Evolutionary conservation across 2,797 vertebrate genomes (phyloP).

Genomic region (Pogoniulus pusillus): DNA sequence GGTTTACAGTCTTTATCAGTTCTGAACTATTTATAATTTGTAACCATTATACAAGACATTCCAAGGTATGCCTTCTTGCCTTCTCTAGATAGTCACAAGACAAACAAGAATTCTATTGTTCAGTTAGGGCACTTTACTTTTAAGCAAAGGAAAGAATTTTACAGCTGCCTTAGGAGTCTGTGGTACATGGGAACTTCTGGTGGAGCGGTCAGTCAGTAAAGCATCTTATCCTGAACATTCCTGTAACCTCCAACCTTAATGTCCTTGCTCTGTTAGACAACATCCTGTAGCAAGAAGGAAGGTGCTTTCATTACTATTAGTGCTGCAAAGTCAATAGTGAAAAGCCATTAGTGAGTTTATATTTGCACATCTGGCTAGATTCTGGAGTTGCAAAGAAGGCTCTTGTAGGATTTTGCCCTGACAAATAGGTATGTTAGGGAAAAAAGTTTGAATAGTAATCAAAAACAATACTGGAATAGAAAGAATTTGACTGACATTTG

Average conservation of each 20-base stretch:
- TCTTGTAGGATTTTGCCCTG: background rate
- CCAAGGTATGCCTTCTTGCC: background rate
- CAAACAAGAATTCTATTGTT: background rate
- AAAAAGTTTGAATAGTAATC: background rate
- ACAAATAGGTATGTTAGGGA: background rate
- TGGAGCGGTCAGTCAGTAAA: background rate
- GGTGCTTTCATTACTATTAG: background rate
- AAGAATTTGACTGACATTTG: background rate
- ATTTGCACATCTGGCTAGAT: background rate
- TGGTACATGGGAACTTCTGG: background rate
- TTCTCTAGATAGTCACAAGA: background rate
- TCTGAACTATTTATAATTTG: background rate
- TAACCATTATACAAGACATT: background rate
- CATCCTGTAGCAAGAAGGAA: background rate
- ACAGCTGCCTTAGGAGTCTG: background rate
- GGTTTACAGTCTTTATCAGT: background rate
- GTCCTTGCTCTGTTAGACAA: background rate
- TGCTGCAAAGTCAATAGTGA: background rate
- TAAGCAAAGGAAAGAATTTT: background rate
- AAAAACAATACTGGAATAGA: background rate
- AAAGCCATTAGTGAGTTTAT: background rate
- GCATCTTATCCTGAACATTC: background rate
- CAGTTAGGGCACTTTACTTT: background rate
- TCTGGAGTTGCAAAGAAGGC: background rate
- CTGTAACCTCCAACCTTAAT: background rate